Conservation (phyloP, 2,113 vertebrate genomes). For the Solenodon paradoxus region DNA sequence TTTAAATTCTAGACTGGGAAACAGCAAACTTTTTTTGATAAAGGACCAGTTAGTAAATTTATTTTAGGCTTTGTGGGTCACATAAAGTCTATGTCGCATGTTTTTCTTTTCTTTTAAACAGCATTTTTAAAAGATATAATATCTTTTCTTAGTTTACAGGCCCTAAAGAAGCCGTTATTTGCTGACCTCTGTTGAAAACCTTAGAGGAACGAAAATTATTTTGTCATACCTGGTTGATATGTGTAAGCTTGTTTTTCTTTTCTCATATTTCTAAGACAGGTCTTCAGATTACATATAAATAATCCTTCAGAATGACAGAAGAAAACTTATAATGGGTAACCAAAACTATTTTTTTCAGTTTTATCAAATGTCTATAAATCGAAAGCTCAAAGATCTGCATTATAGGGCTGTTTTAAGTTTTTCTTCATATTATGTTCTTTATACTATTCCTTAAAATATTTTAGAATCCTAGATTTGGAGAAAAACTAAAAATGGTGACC, state of each 20-base stretch:
- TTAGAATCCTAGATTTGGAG: not conserved
- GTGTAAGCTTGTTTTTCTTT: constrained; percentile 53
- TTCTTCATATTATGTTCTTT: not conserved
- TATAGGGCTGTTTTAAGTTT: not conserved
- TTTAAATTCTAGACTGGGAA: not conserved
- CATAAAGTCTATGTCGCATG: not conserved
- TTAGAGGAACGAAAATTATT: constrained; percentile 35
- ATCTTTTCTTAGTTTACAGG: not conserved
- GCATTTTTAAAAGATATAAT: not conserved
- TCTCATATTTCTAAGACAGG: not conserved
- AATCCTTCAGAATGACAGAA: constrained; percentile 32
- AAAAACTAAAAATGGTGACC: not conserved
- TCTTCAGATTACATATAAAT: constrained; percentile 38
- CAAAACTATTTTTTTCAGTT: constrained; percentile 47
- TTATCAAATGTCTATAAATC: not conserved
- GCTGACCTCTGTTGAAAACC: not conserved
- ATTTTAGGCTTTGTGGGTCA: not conserved
- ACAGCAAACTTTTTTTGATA: not conserved
- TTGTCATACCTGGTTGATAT: not conserved
- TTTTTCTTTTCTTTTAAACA: not conserved
- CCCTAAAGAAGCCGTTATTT: not conserved
- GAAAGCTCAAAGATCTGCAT: not conserved
- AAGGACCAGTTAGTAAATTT: not conserved
- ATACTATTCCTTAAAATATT: not conserved
- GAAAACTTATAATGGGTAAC: not conserved